Evolutionary conservation across 1,140 invertebrate species (phyloP), one percentile per base, ranked within the genome.

Genomic region (Aphelinus atriplicis): DNA sequence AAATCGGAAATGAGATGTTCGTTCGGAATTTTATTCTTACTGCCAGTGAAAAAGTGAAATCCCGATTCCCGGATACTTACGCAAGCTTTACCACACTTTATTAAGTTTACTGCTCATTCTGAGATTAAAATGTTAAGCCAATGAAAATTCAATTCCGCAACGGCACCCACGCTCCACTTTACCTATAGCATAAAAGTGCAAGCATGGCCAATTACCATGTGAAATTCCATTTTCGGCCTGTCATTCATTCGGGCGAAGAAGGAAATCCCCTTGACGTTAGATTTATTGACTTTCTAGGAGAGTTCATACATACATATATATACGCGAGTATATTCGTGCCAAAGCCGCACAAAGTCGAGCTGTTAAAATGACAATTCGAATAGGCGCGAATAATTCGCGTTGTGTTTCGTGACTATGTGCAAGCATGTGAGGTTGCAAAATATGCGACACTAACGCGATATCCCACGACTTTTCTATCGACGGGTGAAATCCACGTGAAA

Each of bases 271-370:
- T 65, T 2, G 45, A 47, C 61, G 51, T 64, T 55, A 42, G 67
- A 75, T 75, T 64, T 65, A 75, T 75, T 75, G 67, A 53, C 67
- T 75, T 75, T 75, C 73, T 69, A 70, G 53, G 73, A 75, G 70
- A 75, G 61, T 70, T 70, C 10, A 1, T 26, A 26, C 26, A 26
- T 26, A 26, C 26, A 26, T 26, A 26, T 26, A 26, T 26, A 26
- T 26, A 26, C 26, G 26, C 26, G 26, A 26, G 26, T 0, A 26
- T 26, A 26, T 26, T 26, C 26, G 26, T 26, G 26, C 26, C 26
- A 26, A 48, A 45, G 45, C n/a, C 42, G 9, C 45, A 45, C 46
- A 61, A 42, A 53, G 45, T 51, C 4, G n/a, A 42, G 26, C 51
- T 56, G 64, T 73, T 64, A 61, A 66, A 73, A 50, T 67, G 56